Percentiles rank a stretch among this genome's conserved stretches.
These are phyloP conservation scores for Eudemis profundana DNA, from an alignment of 2,888 invertebrate genomes.

Conservation along the genomic window DNA sequence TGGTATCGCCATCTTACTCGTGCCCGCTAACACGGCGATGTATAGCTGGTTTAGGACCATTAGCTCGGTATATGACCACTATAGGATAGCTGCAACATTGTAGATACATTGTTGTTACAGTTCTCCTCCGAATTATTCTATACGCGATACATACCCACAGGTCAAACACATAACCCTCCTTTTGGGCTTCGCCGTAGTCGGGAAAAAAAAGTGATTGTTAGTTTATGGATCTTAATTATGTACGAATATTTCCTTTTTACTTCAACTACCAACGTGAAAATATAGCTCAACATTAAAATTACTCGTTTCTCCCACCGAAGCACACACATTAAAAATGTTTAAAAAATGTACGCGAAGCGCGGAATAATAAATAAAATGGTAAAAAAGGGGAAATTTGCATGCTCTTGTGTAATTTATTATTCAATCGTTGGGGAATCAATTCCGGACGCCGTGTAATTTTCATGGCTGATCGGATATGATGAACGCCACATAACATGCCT, in stretches of 20 bases:
- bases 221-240: neutral
- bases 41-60: no score
- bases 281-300: neutral
- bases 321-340: constrained; percentile 20
- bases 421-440: constrained; percentile 61
- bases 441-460: constrained; percentile 52
- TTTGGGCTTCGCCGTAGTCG: no score
- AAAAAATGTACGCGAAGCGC: constrained; percentile 24
- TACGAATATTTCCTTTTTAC: neutral
- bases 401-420: constrained; percentile 60
- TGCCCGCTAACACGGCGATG: constrained; percentile 8
- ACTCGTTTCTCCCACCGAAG: neutral
- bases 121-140: no score
- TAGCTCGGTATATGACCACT: no score
- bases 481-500: neutral
- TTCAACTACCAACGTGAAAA: neutral
- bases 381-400: constrained; percentile 56
- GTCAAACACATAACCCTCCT: no score
- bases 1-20: constrained; percentile 56
- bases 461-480: constrained; percentile 40
- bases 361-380: constrained; percentile 34
- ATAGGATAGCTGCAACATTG: no score
- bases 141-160: no score
- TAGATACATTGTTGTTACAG: no score
- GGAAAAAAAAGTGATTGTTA: no score